Base-by-base conservation (phyloP, 1,140 invertebrate species). In the Megathymus violae region DNA sequence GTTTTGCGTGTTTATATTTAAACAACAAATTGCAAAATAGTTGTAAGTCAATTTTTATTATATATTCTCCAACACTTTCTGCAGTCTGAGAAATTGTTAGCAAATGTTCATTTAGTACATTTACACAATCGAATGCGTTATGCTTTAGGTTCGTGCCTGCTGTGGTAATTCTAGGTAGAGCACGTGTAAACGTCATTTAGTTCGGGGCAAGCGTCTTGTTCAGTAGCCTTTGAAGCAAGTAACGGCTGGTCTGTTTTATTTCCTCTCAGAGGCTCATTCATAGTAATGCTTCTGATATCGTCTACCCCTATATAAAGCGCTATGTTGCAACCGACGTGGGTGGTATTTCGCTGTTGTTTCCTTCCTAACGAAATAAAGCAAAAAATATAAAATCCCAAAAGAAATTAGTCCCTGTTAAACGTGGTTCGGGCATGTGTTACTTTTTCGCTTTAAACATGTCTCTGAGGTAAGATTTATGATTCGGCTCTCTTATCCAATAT, bases 401-500 rank as follows among this genome's bases (percentile, higher is more conserved):
- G 77, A 88, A 90, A 90, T 90, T 90, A 90, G 88, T 85, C 83
- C 78, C 81, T 87, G 78, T 89, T 88, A 84, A 88, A 90, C 85
- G 87, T 74, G 71, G 67, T 65, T 78, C 74, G 76, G 88, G 88
- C 83, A 89, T 83, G 83, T 89, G 86, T 90, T 88, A 88, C 82
- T 87, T 88, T 88, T 90, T 88, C 84, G 78, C 85, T 83, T 85
- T 85, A 81, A 84, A 82, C 70, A 76, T 79, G 80, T 76, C 76
- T 67, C 58, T 62, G 64, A 69, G 62, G 60, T 64, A 81, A 88
- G 85, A 89, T 90, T 90, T 90, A 88, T 88, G 76, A 73, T 68
- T 74, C 67, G 71, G 67, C 74, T 80, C 74, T 72, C 76, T 79
- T 70, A 52, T 48, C 54, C 69, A 74, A 78, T 76, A 80, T 81